Base-by-base conservation (phyloP, 2,797 vertebrate species). In the Emydoidea blandingii region DNA sequence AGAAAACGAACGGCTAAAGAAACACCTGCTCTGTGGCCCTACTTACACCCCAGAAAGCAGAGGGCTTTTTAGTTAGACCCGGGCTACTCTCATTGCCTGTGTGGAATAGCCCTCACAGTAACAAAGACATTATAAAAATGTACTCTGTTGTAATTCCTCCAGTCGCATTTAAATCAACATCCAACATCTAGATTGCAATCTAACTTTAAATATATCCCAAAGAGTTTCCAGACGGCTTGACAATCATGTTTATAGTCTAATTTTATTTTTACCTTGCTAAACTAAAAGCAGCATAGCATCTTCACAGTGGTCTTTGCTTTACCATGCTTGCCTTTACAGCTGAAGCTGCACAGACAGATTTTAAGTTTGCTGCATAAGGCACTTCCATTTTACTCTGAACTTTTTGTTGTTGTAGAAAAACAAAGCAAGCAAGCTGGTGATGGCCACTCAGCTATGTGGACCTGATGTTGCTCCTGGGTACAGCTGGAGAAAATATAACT, bases 401-500 rank as follows among this genome's bases (percentile, higher is more conserved):
- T 23, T 76, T 88, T 4, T 83, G 47, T 4, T 83, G 47, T 27
- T 49, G 74, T 18, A 18, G 27, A 54, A 85, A 92, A 97, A 78
- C 49, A 86, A 86, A 85, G 54, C 44, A 85, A 92, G 57, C 68
- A 85, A 86, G 79, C 89, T 89, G 47, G 54, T 91, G 82, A 31
- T 83, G 79, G 79, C 41, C 85, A 59, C 25, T 86, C 68, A 89
- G 80, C 25, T 81, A 81, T 34, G 29, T 49, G 47, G 27, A 34
- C 94, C 88, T 76, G 68, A 94, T 86, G 23, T 21, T 12, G 62
- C 80, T 96, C 53, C 80, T 88, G 23, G 14, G 8, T 89, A 94
- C 87, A 93, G 87, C 59, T 88, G 78, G 37, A 91, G 89, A 89
- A 96, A 94, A 93, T 47, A 23, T 81, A 92, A 86, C 78, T 94